Evolutionary conservation across 1,140 invertebrate species (phyloP), one percentile per base, ranked within the genome.

Genomic region (Diorhabda carinulata): DNA sequence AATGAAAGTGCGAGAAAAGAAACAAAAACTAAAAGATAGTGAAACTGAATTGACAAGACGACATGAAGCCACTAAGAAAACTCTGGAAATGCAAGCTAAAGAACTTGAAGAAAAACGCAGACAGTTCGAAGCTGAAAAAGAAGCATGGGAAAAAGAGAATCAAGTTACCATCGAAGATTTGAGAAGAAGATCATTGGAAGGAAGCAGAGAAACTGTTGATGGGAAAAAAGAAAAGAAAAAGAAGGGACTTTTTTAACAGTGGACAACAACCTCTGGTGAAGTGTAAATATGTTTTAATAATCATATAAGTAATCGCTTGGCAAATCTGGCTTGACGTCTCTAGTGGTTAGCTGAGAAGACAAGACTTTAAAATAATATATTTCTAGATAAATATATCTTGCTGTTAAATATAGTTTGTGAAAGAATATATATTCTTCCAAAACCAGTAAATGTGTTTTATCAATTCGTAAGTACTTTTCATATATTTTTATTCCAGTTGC

Each of bases 1-100:
- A 74, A 90, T 91, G 86, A 95, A 93, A 82, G 95, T 97, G 3
- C 89, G 92, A 72, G 94, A 97, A 78, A 97, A 97, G 83, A 93
- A 93, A 78, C 92, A 94, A 76, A 97, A 97, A 81, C 83, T 98
- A 59, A 94, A 94, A 80, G 94, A 98, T 80, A 94, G 93, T 2
- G 95, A 97, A 83, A 85, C 90, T 69, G 96, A 98, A 80, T 75
- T 89, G 78, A 86, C 87, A 57, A 82, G 88, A 73, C 81, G 88
- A 47, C 87, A 89, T 77, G 88, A 89, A 76, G 85, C 84, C 25
- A 87, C 85, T 61, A 82, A 85, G 74, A 85, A 85, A 71, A 83
- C 89, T 68, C 84, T 97, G 57, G 93, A 96, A 81, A 89, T 93
- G 74, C 94, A 98, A 82, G 88, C 93, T 69, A 89, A 91, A 63